Percentiles rank a stretch among this genome's conserved stretches.
Evolutionary conservation across 2,113 vertebrate genomes (phyloP).

Genomic region (Semnornis frantzii): DNA sequence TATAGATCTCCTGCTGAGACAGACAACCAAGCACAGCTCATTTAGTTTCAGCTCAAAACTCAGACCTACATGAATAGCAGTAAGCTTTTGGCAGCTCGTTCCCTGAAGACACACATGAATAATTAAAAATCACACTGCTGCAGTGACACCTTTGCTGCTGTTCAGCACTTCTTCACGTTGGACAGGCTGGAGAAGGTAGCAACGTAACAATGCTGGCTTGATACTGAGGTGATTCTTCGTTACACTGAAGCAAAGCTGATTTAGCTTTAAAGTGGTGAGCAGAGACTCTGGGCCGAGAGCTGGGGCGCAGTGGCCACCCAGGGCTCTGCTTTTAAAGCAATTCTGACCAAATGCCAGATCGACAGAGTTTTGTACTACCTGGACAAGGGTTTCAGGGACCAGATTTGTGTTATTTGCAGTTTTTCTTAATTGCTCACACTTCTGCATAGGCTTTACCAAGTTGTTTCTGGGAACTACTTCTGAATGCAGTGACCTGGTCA

Average conservation of each 20-base stretch:
- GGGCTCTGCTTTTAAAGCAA: neutral
- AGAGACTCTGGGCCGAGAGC: neutral
- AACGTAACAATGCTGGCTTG: neutral
- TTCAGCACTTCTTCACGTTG: neutral
- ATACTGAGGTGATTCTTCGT: neutral
- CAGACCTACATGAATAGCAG: neutral
- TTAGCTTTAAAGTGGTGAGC: neutral
- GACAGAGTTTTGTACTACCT: neutral
- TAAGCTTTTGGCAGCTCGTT: neutral
- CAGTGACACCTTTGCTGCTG: neutral
- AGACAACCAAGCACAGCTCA: neutral
- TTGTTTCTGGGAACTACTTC: neutral
- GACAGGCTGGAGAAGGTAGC: neutral
- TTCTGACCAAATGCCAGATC: neutral
- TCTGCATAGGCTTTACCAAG: neutral
- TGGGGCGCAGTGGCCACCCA: fast-evolving
- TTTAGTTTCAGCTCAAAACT: neutral
- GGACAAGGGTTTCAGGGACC: neutral
- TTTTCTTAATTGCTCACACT: fast-evolving
- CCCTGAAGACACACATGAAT: neutral
- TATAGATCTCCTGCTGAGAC: neutral
- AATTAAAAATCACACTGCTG: neutral
- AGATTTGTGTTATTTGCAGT: neutral
- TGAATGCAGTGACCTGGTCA: neutral
- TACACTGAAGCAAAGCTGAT: neutral